Percentiles rank a stretch among this genome's conserved stretches.
These are phyloP conservation scores for Python bivittatus DNA, from an alignment of 2,113 vertebrate genomes.

Conservation along the genomic window DNA sequence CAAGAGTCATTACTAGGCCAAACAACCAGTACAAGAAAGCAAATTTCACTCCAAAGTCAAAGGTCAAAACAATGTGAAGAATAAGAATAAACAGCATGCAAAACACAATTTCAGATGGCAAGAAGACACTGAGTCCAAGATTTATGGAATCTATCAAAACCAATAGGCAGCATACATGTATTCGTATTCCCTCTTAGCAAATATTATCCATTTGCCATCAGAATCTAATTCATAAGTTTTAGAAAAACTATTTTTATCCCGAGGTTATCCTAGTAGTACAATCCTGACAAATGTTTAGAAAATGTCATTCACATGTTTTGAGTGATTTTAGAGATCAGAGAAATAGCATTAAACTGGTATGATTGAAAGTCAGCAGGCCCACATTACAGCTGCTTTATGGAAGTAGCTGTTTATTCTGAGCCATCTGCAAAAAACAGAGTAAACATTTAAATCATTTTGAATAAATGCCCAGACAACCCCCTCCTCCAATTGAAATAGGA, in stretches of 20 bases:
- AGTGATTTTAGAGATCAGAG: neutral
- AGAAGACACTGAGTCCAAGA: neutral
- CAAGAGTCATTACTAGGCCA: neutral
- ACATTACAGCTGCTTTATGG: neutral
- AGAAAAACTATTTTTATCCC: neutral
- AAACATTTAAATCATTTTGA: neutral
- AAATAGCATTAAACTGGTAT: neutral
- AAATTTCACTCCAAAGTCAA: neutral
- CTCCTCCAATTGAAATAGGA: neutral
- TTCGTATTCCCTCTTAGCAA: neutral
- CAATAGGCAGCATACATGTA: neutral
- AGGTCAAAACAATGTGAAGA: neutral
- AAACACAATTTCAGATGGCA: neutral
- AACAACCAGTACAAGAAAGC: neutral
- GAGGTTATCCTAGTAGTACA: neutral
- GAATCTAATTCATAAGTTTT: neutral
- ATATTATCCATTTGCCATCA: neutral
- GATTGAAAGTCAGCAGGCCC: neutral
- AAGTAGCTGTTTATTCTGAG: neutral
- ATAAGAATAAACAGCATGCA: neutral
- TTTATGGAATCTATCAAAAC: neutral
- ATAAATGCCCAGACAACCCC: neutral
- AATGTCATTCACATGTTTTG: neutral
- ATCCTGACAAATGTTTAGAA: neutral
- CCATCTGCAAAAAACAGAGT: neutral